Conservation (phyloP, 2,797 vertebrate species). For the Gymnodraco acuticeps region DNA sequence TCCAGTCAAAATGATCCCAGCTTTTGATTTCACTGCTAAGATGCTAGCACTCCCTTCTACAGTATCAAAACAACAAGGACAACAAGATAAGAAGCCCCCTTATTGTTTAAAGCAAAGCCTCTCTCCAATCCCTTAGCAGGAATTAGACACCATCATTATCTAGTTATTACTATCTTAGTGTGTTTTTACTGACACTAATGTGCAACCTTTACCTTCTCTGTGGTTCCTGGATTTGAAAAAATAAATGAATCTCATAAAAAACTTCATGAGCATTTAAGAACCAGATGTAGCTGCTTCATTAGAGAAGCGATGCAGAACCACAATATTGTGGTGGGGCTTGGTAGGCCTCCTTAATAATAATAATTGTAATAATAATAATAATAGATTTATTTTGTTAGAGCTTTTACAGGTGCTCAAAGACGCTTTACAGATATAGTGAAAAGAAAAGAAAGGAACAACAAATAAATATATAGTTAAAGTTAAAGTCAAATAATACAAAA, state of each 20-base stretch:
- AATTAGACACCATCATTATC: neutral
- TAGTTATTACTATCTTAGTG: neutral
- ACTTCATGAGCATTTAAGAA: conserved; percentile 5
- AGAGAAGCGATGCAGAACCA: neutral
- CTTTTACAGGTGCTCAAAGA: too few relatives aligned
- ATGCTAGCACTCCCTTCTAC: neutral
- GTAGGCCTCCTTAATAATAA: too few relatives aligned
- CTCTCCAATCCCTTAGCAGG: neutral
- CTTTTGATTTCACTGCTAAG: conserved; percentile 4
- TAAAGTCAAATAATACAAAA: too few relatives aligned
- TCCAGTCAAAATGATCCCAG: conserved; percentile 4
- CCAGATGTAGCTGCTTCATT: neutral
- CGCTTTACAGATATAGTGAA: too few relatives aligned
- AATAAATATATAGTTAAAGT: too few relatives aligned
- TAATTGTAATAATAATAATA: too few relatives aligned
- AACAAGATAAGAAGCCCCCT: neutral
- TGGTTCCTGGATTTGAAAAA: neutral
- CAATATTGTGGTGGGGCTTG: neutral
- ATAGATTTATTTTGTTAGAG: too few relatives aligned
- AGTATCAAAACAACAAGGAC: neutral
- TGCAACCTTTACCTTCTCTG: neutral
- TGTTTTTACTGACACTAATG: neutral
- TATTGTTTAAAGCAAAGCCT: neutral
- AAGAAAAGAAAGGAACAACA: too few relatives aligned
- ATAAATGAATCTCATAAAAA: neutral